Evolutionary conservation across 2,113 vertebrate genomes (phyloP).

Genomic region (Actinemys pallida): DNA sequence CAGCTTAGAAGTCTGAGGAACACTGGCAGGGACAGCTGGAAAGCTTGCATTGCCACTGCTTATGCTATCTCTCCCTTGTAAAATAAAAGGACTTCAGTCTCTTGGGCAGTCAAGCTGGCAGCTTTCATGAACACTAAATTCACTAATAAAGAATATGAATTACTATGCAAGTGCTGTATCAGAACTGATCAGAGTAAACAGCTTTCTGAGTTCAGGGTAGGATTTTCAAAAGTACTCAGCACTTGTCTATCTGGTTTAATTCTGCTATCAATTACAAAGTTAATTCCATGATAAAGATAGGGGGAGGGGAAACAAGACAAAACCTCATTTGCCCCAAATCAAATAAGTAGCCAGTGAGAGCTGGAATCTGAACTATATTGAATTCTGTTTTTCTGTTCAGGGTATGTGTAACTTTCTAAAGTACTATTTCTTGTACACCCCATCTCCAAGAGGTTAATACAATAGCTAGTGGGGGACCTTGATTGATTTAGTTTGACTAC

Average conservation of each 20-base stretch:
- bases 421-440: background rate
- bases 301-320: background rate
- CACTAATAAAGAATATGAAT: background rate
- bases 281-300: background rate
- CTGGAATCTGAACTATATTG: background rate
- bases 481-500: background rate
- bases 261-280: background rate
- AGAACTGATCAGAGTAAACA: background rate
- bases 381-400: background rate
- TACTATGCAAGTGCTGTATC: background rate
- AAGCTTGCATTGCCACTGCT: background rate
- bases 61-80: background rate
- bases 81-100: background rate
- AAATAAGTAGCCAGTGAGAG: background rate
- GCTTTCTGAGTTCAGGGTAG: constrained; percentile 10
- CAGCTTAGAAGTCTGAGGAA: background rate
- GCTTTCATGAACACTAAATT: background rate
- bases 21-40: background rate
- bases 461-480: background rate
- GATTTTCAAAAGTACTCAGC: constrained; percentile 13
- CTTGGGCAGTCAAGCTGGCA: background rate
- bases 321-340: background rate
- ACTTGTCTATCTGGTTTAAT: background rate
- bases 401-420: background rate
- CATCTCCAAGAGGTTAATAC: background rate